Conservation (phyloP, 2,113 vertebrate genomes). For the Coptodon bakossiorum region DNA sequence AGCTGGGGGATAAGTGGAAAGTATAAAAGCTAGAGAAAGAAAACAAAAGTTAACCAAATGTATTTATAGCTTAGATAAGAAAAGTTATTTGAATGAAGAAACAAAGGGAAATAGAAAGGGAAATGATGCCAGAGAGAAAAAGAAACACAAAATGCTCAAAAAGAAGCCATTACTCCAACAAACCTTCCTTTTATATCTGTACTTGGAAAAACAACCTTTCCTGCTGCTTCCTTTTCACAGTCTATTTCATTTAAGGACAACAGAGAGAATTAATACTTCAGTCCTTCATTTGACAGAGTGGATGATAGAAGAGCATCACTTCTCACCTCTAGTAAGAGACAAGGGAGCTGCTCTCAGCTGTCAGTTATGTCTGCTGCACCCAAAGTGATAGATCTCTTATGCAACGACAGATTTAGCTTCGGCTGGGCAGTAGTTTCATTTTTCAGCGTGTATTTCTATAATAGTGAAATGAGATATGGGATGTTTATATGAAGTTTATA, state of each 20-base stretch:
- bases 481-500: not conserved
- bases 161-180: not conserved
- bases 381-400: slow-evolving; percentile 2
- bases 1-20: not conserved
- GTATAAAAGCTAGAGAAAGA: not conserved
- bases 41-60: not conserved
- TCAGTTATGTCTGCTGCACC: not conserved
- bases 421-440: not conserved
- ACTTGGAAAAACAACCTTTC: not conserved
- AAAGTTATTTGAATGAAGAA: not conserved
- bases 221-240: not conserved
- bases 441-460: not conserved
- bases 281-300: not conserved
- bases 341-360: not conserved
- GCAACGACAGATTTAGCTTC: not conserved
- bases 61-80: not conserved
- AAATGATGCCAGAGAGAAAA: not conserved
- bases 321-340: slow-evolving; percentile 11
- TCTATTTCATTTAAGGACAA: not conserved
- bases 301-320: not conserved
- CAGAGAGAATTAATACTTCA: not conserved
- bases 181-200: not conserved
- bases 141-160: not conserved
- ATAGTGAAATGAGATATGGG: not conserved
- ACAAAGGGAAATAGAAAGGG: not conserved